Conservation (phyloP, 2,113 vertebrate species). For the Paratilapia polleni region DNA sequence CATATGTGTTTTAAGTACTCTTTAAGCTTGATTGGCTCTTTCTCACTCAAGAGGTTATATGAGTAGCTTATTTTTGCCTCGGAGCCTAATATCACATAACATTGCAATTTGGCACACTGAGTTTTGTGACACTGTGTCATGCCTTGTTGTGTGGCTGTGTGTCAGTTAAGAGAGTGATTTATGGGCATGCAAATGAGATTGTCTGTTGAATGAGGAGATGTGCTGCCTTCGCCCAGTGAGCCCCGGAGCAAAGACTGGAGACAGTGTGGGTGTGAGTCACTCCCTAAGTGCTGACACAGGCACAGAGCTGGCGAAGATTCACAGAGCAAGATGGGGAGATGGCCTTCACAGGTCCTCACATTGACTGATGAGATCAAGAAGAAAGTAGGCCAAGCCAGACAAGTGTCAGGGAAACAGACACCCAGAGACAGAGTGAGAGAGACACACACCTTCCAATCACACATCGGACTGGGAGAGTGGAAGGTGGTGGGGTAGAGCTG, state of each 20-base stretch:
- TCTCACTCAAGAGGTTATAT: conserved; percentile 30
- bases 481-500: conserved; percentile 37
- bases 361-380: conserved; percentile 77
- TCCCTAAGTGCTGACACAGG: conserved; percentile 76
- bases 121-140: conserved; percentile 43
- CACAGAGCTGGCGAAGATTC: conserved; percentile 63
- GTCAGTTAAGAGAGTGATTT: conserved; percentile 75
- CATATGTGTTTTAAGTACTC: conserved; percentile 26
- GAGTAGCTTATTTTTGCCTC: conserved; percentile 22
- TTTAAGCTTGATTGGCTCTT: conserved; percentile 35
- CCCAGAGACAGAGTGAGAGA: conserved; percentile 50
- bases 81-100: conserved; percentile 38
- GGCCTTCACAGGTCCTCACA: conserved; percentile 75
- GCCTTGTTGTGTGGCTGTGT: conserved; percentile 51
- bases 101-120: conserved; percentile 41
- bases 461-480: conserved; percentile 42
- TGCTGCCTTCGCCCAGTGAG: conserved; percentile 61
- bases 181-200: conserved; percentile 78
- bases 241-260: conserved; percentile 43
- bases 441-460: conserved; percentile 69
- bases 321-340: conserved; percentile 58
- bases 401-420: conserved; percentile 74
- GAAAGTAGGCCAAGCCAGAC: conserved; percentile 76
- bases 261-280: conserved; percentile 67
- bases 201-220: conserved; percentile 67